Conservation (phyloP, 2,113 vertebrate genomes). For the Hemiprocne comata region DNA sequence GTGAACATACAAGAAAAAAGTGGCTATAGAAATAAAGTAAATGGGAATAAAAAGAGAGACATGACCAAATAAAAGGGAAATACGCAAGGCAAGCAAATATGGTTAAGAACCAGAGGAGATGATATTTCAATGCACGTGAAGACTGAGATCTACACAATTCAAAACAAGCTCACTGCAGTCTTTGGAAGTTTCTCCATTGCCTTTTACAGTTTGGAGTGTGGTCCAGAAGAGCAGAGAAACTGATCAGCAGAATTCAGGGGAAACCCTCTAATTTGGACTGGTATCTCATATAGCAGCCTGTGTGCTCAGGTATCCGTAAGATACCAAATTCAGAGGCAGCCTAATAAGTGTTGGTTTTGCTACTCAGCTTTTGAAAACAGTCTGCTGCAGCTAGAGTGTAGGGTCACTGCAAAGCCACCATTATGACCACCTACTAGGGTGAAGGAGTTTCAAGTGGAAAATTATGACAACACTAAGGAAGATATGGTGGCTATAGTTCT, state of each 20-base stretch:
- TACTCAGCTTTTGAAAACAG: background rate
- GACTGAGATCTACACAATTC: background rate
- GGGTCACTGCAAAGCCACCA: background rate
- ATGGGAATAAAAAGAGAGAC: background rate
- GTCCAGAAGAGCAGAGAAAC: background rate
- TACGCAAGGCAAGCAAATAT: background rate
- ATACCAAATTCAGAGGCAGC: background rate
- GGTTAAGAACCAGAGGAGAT: background rate
- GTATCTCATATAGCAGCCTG: background rate
- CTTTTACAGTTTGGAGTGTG: background rate
- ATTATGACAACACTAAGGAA: background rate
- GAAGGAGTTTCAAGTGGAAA: background rate
- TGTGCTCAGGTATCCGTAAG: background rate
- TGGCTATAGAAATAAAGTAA: background rate
- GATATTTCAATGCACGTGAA: background rate
- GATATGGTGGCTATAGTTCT: background rate
- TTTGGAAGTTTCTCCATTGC: background rate
- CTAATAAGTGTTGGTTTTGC: background rate
- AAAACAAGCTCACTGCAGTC: background rate
- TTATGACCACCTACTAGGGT: background rate
- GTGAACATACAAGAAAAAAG: background rate
- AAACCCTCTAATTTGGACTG: background rate
- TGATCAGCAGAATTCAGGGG: background rate
- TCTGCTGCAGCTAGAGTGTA: background rate
- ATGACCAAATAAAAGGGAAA: background rate